Evolutionary conservation across 2,888 invertebrate genomes (phyloP), one percentile per base, ranked within the genome.

Genomic region (Patella depressa): DNA sequence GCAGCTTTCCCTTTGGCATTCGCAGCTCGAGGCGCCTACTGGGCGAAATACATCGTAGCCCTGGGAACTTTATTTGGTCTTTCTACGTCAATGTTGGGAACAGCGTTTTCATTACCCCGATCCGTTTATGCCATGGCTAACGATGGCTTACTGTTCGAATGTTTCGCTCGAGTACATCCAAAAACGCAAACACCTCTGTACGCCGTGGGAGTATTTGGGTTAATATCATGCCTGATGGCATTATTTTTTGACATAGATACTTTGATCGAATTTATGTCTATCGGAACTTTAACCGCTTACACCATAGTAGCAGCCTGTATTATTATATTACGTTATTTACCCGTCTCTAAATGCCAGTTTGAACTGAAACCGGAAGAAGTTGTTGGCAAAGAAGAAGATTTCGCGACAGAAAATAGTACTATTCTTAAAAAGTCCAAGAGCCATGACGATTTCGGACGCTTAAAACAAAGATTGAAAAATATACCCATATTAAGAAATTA

Each of bases 261-360:
- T 84, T 93, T 98, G 70, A 97, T 98, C 0, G 97, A 98, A 89
- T 97, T 98, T 89, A 97, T 98, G 96, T 97, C 97, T 2, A 97
- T 98, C 1, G 97, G 97, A 89, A 97, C 97, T 1, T 96, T 97
- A 81, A 96, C 97, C 9, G 96, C 97, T 0, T 97, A 97, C 90
- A 97, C 97, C 2, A 96, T 97, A 81, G 97, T 98, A 3, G 96
- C 97, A 82, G 96, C 96, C 17, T 95, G 96, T 80, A 96, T 97
- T 9, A 96, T 98, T 76, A 95, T 97, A 73, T 92, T 97, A 76
- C 94, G 97, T 72, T 97, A 97, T 88, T 93, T 95, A 72, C 89
- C 90, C 0, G 89, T 88, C 12, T 82, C 83, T 72, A 86, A 88
- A 77, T 90, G 89, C 73, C 90, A 90, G 81, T 90, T 90, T 80